These are phyloP conservation scores for Rhynchotus rufescens DNA, from an alignment of 2,797 vertebrate genomes.

Conservation along the genomic window DNA sequence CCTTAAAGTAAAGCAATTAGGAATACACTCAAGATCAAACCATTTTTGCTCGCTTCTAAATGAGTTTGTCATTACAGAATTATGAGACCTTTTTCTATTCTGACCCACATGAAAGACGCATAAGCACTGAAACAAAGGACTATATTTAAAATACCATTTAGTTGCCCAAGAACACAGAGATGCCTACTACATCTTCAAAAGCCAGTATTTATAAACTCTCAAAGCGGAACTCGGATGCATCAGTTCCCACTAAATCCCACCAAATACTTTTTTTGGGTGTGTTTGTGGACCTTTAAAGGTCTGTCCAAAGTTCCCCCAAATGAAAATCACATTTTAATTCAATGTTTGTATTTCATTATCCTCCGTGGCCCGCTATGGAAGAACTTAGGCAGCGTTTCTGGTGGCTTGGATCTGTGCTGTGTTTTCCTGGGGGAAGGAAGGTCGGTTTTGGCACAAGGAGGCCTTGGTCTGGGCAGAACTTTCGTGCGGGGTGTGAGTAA, in stretches of 20 bases:
- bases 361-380: slow-evolving; percentile 14
- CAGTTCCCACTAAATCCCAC: background rate
- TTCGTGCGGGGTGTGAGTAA: slow-evolving; percentile 32
- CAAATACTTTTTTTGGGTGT: background rate
- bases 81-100: background rate
- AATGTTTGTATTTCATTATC: slow-evolving; percentile 20
- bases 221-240: background rate
- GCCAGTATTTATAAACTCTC: background rate
- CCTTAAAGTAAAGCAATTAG: background rate
- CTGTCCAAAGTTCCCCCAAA: background rate
- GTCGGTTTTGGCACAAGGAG: background rate
- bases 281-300: background rate
- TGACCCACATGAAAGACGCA: background rate
- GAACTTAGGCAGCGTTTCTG: background rate
- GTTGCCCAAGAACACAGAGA: slow-evolving; percentile 1
- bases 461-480: slow-evolving; percentile 20
- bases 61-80: background rate
- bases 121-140: background rate
- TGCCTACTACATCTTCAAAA: background rate
- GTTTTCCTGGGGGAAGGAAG: slow-evolving; percentile 1
- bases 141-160: background rate
- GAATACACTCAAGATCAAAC: background rate
- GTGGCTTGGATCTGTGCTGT: background rate
- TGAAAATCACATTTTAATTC: slow-evolving; percentile 10
- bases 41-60: background rate